phyloP scores from a whole-genome alignment of 2,797 vertebrate species.

The Eulemur mongoz region DNA sequence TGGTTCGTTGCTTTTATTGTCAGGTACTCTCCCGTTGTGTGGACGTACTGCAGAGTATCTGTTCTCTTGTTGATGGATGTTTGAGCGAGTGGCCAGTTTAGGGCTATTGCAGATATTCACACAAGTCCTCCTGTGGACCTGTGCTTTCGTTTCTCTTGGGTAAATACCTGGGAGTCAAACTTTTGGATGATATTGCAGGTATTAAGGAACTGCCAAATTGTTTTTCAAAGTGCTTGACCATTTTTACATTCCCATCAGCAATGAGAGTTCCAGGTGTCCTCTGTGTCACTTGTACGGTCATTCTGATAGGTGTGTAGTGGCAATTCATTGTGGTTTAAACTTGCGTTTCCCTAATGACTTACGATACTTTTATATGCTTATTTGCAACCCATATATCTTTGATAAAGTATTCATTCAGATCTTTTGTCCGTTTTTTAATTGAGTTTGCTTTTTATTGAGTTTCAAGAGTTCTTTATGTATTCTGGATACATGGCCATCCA shows the following conservation, averaged over 20 bases:
- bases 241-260: not conserved
- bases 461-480: constrained; percentile 11
- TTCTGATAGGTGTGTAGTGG: not conserved
- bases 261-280: not conserved
- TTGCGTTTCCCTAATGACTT: not conserved
- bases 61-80: not conserved
- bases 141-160: not conserved
- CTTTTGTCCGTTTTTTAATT: not conserved
- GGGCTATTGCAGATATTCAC: not conserved
- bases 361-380: not conserved
- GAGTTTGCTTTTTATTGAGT: not conserved
- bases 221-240: not conserved
- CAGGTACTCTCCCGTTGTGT: not conserved
- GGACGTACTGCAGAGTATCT: not conserved
- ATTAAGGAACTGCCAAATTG: not conserved
- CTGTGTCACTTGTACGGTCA: fast-evolving
- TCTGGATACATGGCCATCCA: not conserved
- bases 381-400: not conserved
- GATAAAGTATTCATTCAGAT: not conserved
- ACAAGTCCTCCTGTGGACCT: not conserved
- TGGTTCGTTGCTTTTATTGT: not conserved
- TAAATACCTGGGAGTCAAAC: not conserved
- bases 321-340: not conserved
- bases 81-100: not conserved
- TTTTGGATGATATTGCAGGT: not conserved